Base-by-base conservation (phyloP, 2,113 vertebrate species). In the Proteles cristata region DNA sequence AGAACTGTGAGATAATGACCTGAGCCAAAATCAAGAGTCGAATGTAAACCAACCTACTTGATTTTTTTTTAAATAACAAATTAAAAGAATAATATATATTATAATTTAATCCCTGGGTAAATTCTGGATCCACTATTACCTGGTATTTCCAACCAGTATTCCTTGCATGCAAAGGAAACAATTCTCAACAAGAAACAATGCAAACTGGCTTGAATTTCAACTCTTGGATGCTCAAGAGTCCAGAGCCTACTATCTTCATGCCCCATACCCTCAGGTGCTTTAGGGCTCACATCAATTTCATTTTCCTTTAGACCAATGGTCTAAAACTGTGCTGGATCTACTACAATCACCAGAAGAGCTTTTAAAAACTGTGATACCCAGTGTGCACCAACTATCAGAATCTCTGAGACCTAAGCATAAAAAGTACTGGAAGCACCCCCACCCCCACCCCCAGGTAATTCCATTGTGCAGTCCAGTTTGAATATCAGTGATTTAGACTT, bases 151-250 rank as follows among this genome's bases (percentile, higher is more conserved):
- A 94, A 5, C 35, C 61, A 82, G 28, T n/a, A 63, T 84, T 79
- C 14, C 15, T 33, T 79, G 33, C 31, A 63, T 58, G 31, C 81
- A 77, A 73, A 83, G 55, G 28, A 83, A 83, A 15, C 45, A 93
- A 86, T 69, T 88, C 28, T 77, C 63, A 89, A 94, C 11, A 90
- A 85, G 45, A 93, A 88, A 31, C 77, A 95, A 73, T 50, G n/a
- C 39, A 50, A 53, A 90, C 4, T 81, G 58, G 53, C 87, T 66
- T 93, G 50, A 61, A 17, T 82, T 93, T 90, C 39, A 77, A 81
- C 21, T 86, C 48, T 68, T 68, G 55, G 11, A 68, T 15, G 11
- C 23, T 55, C 28, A 15, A 55, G 28, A 21, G 26, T 81, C 28
- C 50, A 80, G 35, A 39, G 71, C 43, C 53, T 63, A 66, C 25